Percentiles rank a stretch among this genome's conserved stretches.
Evolutionary conservation across 2,113 vertebrate genomes (phyloP).

Genomic region (Butorides virescens): DNA sequence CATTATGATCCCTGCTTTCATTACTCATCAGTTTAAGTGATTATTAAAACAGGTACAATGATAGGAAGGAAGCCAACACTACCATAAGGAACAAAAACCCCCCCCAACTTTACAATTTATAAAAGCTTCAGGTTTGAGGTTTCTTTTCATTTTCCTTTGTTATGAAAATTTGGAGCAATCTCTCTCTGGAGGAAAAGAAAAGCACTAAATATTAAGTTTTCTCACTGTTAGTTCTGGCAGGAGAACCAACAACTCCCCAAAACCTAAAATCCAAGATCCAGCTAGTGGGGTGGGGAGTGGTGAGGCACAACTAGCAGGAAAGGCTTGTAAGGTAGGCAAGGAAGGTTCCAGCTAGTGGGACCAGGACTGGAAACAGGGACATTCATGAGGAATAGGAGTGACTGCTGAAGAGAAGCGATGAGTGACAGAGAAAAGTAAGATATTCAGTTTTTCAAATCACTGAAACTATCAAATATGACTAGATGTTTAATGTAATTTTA

Average conservation of each 20-base stretch:
- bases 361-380: not conserved
- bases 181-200: not conserved
- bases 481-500: not conserved
- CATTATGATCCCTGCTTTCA: not conserved
- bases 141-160: not conserved
- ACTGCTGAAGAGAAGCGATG: not conserved
- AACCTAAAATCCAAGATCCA: not conserved
- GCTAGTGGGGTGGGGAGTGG: rapidly evolving
- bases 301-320: not conserved
- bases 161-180: not conserved
- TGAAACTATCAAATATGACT: not conserved
- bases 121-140: not conserved
- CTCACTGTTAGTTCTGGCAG: not conserved
- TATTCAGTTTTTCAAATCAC: not conserved
- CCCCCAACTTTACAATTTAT: not conserved
- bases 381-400: not conserved
- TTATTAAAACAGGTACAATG: not conserved
- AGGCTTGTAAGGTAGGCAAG: not conserved
- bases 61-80: not conserved
- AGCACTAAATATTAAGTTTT: not conserved
- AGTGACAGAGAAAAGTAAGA: not conserved
- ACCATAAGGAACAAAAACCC: not conserved
- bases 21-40: not conserved
- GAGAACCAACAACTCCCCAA: not conserved
- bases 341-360: not conserved